Evolutionary conservation across 2,888 invertebrate species (phyloP).

Genomic region (Heliconius sara): DNA sequence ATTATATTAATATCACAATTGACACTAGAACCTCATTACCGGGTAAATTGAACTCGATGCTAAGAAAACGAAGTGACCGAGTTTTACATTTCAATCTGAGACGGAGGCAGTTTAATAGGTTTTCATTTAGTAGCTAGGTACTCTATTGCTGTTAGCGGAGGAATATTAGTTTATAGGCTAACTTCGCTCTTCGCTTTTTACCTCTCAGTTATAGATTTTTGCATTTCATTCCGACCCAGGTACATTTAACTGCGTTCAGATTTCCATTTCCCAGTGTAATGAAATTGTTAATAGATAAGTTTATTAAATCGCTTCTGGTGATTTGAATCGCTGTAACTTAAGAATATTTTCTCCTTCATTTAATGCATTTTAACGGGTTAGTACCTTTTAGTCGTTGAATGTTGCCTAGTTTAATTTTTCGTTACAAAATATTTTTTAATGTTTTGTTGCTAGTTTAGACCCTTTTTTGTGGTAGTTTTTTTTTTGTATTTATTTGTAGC

Average conservation of each 20-base stretch:
- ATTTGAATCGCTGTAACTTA: slow-evolving; percentile 36
- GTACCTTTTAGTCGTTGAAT: slow-evolving; percentile 41
- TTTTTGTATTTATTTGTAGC: too few relatives aligned
- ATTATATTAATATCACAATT: background rate
- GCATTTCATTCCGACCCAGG: slow-evolving; percentile 63
- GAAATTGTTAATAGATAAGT: slow-evolving; percentile 67
- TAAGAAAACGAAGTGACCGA: slow-evolving; percentile 24
- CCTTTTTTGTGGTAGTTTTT: too few relatives aligned
- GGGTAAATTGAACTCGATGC: slow-evolving; percentile 3
- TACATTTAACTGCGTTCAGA: slow-evolving; percentile 71
- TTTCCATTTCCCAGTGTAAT: slow-evolving; percentile 72
- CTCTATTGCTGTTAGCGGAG: slow-evolving; percentile 54
- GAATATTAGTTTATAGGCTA: slow-evolving; percentile 70
- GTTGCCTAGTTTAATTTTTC: slow-evolving; percentile 33
- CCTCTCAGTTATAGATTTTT: slow-evolving; percentile 58
- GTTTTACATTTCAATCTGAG: slow-evolving; percentile 46
- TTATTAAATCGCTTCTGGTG: slow-evolving; percentile 57
- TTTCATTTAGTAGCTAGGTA: slow-evolving; percentile 53
- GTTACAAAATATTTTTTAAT: too few relatives aligned
- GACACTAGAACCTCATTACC: background rate
- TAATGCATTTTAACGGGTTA: slow-evolving; percentile 44
- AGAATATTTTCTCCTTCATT: slow-evolving; percentile 48
- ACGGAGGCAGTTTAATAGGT: slow-evolving; percentile 50
- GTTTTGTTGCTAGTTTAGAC: too few relatives aligned
- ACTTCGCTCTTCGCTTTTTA: slow-evolving; percentile 61